Evolutionary conservation across 2,888 invertebrate genomes (phyloP).

Genomic region (Plagodis dolabraria): DNA sequence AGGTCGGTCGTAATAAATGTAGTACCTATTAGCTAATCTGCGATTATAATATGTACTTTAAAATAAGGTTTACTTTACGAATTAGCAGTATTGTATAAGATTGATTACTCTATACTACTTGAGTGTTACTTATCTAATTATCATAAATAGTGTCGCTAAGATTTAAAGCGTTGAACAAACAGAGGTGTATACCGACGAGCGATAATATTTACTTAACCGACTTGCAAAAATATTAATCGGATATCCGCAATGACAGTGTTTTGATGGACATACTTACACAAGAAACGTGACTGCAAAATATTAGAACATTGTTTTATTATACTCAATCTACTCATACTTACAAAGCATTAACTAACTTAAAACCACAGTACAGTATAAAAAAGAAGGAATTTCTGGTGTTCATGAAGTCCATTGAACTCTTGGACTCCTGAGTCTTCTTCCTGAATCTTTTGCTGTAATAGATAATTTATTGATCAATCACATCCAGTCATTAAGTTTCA

Average conservation of each 20-base stretch:
- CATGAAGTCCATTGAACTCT: no score
- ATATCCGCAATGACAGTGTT: constrained; percentile 28
- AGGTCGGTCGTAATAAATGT: no score
- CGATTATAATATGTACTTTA: no score
- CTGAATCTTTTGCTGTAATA: no score
- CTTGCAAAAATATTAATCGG: constrained; percentile 23
- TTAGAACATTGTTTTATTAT: neutral
- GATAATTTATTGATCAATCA: no score
- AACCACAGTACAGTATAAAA: no score
- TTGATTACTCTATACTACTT: neutral
- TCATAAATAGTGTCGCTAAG: constrained; percentile 5
- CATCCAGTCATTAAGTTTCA: no score
- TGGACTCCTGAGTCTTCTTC: no score
- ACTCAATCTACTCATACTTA: no score
- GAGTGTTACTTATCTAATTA: constrained; percentile 13
- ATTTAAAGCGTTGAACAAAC: constrained; percentile 5
- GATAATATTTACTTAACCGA: constrained; percentile 23
- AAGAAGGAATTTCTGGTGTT: no score
- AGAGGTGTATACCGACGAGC: neutral
- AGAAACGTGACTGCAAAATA: neutral
- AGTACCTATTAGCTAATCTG: no score
- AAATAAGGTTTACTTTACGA: neutral
- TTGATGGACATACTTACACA: constrained; percentile 10
- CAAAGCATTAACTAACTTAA: no score
- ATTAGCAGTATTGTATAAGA: neutral